A percentile compares a stretch with the other conserved stretches of the same genome.
These are phyloP conservation scores for Harpalus rufipes DNA, from an alignment of 2,888 invertebrate species.

Conservation along the genomic window DNA sequence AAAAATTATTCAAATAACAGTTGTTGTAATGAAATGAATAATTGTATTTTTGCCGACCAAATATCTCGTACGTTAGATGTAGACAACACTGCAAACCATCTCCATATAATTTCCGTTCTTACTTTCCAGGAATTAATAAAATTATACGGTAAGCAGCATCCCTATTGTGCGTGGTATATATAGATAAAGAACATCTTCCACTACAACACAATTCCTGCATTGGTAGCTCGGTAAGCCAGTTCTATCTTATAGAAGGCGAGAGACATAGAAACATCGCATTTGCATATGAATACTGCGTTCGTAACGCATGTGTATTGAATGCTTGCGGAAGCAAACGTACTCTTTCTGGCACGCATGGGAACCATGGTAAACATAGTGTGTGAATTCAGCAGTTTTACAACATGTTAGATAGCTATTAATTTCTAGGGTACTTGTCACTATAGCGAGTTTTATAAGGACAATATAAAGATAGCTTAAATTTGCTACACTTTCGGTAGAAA, in stretches of 20 bases:
- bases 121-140: background rate
- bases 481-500: too few species aligned
- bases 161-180: background rate
- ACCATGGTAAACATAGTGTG: background rate
- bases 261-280: slow-evolving; percentile 7
- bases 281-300: slow-evolving; percentile 30
- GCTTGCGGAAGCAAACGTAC: slow-evolving; percentile 6
- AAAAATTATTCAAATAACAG: too few species aligned
- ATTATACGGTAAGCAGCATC: background rate
- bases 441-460: too few species aligned
- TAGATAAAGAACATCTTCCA: background rate
- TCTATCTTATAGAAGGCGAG: too few species aligned
- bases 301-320: background rate
- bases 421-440: too few species aligned
- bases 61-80: too few species aligned
- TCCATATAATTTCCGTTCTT: background rate
- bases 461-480: too few species aligned
- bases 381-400: too few species aligned
- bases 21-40: too few species aligned
- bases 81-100: background rate
- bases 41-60: too few species aligned
- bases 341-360: background rate
- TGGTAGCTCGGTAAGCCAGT: background rate
- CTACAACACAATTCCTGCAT: background rate
- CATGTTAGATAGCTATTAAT: too few species aligned